Evolutionary conservation across 2,888 invertebrate genomes (phyloP).

Genomic region (Smittia aterrima): DNA sequence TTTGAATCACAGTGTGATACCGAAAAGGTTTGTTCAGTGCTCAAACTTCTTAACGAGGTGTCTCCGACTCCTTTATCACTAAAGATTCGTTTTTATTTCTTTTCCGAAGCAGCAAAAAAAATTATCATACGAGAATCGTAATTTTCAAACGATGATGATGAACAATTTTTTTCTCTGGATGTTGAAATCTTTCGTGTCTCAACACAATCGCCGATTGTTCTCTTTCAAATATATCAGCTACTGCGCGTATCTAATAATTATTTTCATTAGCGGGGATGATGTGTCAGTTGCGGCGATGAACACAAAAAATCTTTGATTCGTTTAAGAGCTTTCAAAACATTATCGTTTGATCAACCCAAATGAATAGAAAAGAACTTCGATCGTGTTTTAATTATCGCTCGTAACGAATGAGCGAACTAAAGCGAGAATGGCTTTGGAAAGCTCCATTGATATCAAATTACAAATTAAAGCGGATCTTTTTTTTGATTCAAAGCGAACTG

Average conservation of each 20-base stretch:
- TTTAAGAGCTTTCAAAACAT: background rate
- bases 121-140: background rate
- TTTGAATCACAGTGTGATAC: conserved; percentile 24
- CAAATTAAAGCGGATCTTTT: conserved; percentile 41
- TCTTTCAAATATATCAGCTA: conserved; percentile 28
- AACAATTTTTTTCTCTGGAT: background rate
- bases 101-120: background rate
- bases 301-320: no score
- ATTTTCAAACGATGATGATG: conserved; percentile 7
- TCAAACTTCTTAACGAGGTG: background rate
- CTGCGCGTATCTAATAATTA: conserved; percentile 37
- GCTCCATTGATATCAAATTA: conserved; percentile 40
- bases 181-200: conserved; percentile 1
- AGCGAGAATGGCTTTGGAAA: conserved; percentile 4
- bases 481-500: conserved; percentile 25
- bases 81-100: background rate
- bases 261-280: background rate
- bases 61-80: background rate
- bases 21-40: background rate
- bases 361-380: background rate
- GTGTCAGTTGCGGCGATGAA: no score
- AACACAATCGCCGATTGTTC: conserved; percentile 5
- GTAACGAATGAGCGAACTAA: background rate
- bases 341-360: background rate
- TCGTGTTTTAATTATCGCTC: conserved; percentile 39